Evolutionary conservation across 2,888 invertebrate species (phyloP), one percentile per base, ranked within the genome.

Genomic region (Hirtodrosophila alboralis): DNA sequence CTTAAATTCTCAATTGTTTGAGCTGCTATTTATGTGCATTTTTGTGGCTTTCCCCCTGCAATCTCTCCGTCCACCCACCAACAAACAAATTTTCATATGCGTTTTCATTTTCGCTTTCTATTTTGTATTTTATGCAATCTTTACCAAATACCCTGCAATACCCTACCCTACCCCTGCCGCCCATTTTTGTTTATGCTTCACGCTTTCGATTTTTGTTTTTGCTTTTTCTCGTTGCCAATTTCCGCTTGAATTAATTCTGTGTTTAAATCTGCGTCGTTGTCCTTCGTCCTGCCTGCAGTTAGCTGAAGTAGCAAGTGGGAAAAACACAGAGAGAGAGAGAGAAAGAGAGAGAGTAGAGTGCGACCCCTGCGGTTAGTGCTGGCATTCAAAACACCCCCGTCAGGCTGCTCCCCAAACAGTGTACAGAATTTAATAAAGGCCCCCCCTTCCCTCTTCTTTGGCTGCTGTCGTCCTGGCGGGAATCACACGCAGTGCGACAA

Each of bases 171-270:
- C 28, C 30, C 18, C 6, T 12, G 14, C 51, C 26, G 3, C 54
- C 23, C 23, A 52, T 56, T 78, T 64, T 76, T 76, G 81, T 86
- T 86, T 76, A 75, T 86, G 79, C 87, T 87, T 83, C 72, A 80
- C 87, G 88, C 83, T 83, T 86, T 87, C 67, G 56, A 68, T 70
- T 84, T 79, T 81, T 78, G 69, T 45, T 52, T 62, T 68, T 27
- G 21, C 40, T 52, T 43, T 40, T 31, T 58, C 37, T 72, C 36
- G 68, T 74, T 75, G 86, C 83, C 80, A 86, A 83, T 83, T 88
- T 86, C 83, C 88, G 86, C 87, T 76, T 87, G 88, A 87, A 86
- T 84, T 88, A 86, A 86, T 83, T 80, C 73, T 71, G 77, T 75
- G 75, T 70, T 79, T 84, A 84, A 84, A 83, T 83, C 80, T 70